Base-by-base conservation (phyloP, 2,888 invertebrate species). In the Drosophila colorata region DNA sequence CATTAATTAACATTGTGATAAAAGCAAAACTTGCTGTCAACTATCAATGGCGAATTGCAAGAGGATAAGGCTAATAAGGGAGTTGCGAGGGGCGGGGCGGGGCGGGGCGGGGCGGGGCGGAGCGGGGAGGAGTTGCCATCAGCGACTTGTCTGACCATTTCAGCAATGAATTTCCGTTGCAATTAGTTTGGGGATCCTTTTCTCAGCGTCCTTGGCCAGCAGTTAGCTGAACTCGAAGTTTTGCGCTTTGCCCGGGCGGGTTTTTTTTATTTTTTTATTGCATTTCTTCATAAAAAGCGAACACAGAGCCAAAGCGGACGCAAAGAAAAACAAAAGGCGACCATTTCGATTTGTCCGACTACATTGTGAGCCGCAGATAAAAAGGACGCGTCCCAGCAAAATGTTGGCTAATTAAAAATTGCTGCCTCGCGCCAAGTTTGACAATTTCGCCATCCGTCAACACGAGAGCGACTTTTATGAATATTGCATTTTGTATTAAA, bases 1-100 rank as follows among this genome's bases (percentile, higher is more conserved):
- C 87, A 86, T 78, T 80, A 80, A 84, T 80, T 80, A 80, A 74
- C 82, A 81, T 68, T 77, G 84, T 69, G 58, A 33, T 73, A 70
- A 65, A 68, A 80, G 78, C 60, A 66, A 20, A 80, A 52, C 68
- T 68, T 49, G 57, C 57, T 55, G 47, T 52, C 60, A 63, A 65
- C 81, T 51, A 59, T 59, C 58, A 74, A 61, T 77, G 59, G n/a
- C 31, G 16, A 41, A 14, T 11, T 31, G 33, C 40, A 38, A 16
- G 14, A 31, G 11, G 31, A 31, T 11, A 13, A 6, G 5, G 7
- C n/a, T 8, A 11, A 14, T 14, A 4, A 4, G 13, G n/a, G 7
- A 25, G 20, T 0, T 18, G 14, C 1, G 7, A 11, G 2, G 11
- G 35, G 11, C 9, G 46, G 20, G 46, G 23, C 3, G 16, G 14